Evolutionary conservation across 2,797 vertebrate species (phyloP).

Genomic region (Lepidocolaptes lacrymiger): DNA sequence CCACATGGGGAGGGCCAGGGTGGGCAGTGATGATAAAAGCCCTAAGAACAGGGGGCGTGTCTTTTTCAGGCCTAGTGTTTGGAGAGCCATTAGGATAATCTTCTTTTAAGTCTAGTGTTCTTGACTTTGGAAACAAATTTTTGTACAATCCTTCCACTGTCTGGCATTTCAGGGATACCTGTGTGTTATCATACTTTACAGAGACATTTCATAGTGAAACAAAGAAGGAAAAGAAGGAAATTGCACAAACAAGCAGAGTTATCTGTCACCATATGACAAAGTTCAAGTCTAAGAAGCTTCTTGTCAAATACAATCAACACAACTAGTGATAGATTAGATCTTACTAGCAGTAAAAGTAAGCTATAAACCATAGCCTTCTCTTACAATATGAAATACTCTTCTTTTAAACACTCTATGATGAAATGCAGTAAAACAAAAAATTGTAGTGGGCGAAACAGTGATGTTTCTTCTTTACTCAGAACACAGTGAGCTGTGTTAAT

Average conservation of each 20-base stretch:
- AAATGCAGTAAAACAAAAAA: slow-evolving; percentile 61
- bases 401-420: slow-evolving; percentile 44
- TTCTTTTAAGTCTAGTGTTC: no score
- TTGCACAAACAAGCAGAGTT: slow-evolving; percentile 79
- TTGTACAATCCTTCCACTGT: no score
- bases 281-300: slow-evolving; percentile 83
- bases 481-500: neutral
- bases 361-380: slow-evolving; percentile 77
- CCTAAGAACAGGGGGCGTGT: no score
- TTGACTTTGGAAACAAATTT: no score
- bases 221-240: slow-evolving; percentile 69
- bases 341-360: slow-evolving; percentile 79
- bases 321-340: slow-evolving; percentile 82
- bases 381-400: slow-evolving; percentile 76
- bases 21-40: no score
- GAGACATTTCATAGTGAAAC: slow-evolving; percentile 57
- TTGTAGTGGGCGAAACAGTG: neutral
- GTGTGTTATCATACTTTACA: neutral
- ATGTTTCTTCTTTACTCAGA: slow-evolving; percentile 4
- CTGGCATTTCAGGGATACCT: no score
- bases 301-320: slow-evolving; percentile 81
- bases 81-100: no score
- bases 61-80: no score
- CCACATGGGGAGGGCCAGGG: no score
- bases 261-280: slow-evolving; percentile 81